phyloP scores from a whole-genome alignment of 2,888 invertebrate genomes.

The Strigamia maritima region DNA sequence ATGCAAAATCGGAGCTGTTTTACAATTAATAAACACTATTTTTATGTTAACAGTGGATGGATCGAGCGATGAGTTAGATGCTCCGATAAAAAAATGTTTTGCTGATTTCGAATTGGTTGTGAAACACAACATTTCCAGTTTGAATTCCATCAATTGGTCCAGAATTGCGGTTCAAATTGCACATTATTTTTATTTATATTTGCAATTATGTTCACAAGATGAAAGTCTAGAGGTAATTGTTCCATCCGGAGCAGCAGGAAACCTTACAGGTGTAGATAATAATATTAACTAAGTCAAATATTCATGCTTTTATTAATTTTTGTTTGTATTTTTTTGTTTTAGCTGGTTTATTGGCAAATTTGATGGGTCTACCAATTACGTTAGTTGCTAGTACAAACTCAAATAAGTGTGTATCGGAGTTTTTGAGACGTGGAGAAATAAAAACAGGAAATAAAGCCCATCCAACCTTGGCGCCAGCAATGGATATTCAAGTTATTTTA shows the following conservation, averaged over 20 bases:
- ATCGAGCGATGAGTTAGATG: slow-evolving; percentile 55
- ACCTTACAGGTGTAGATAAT: slow-evolving; percentile 52
- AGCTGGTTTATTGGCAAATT: slow-evolving; percentile 53
- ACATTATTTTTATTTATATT: slow-evolving; percentile 54
- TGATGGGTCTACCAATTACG: slow-evolving; percentile 54
- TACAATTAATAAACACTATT: no score
- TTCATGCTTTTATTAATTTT: background rate
- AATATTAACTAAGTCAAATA: background rate
- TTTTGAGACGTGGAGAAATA: slow-evolving; percentile 50
- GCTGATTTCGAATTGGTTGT: slow-evolving; percentile 49
- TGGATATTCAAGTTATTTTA: slow-evolving; percentile 53
- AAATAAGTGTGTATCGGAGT: slow-evolving; percentile 52
- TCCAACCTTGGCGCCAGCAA: slow-evolving; percentile 52
- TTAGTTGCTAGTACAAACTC: slow-evolving; percentile 53
- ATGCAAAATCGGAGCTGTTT: no score
- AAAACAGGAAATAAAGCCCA: slow-evolving; percentile 46
- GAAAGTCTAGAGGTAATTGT: slow-evolving; percentile 52
- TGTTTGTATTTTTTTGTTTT: slow-evolving; percentile 38
- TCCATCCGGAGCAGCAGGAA: slow-evolving; percentile 57
- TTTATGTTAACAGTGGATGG: slow-evolving; percentile 51
- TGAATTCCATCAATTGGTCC: slow-evolving; percentile 57
- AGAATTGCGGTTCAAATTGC: slow-evolving; percentile 54
- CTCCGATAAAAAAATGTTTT: slow-evolving; percentile 52
- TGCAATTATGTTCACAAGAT: slow-evolving; percentile 47
- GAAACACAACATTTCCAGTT: slow-evolving; percentile 48